Conservation (phyloP, 2,888 invertebrate species). For the Trachelus iudaicus region DNA sequence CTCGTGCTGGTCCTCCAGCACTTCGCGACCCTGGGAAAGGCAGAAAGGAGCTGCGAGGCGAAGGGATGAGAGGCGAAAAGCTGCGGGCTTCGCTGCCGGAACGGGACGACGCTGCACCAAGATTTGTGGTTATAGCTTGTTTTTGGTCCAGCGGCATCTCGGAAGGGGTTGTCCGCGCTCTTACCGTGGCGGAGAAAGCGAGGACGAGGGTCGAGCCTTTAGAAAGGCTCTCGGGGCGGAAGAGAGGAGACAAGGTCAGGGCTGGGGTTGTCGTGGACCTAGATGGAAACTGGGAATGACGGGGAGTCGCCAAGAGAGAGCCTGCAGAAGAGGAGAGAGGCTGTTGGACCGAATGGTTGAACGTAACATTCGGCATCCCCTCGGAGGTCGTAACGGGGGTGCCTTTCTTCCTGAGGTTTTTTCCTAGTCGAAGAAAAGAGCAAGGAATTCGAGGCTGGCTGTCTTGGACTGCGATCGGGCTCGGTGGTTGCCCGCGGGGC, state of each 20-base stretch:
- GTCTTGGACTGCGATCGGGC: constrained; percentile 35
- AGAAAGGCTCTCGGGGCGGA: background rate
- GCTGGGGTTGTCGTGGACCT: background rate
- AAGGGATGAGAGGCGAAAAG: background rate
- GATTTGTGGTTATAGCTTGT: constrained; percentile 61
- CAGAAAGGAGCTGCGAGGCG: background rate
- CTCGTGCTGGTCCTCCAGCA: background rate
- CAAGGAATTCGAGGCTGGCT: constrained; percentile 45
- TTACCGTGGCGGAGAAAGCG: background rate
- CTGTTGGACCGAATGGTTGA: background rate
- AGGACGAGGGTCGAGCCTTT: background rate
- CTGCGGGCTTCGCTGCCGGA: background rate
- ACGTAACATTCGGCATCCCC: background rate
- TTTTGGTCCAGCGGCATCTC: constrained; percentile 39
- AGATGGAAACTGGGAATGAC: background rate
- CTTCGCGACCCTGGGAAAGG: background rate
- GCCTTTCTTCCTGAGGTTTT: constrained; percentile 29
- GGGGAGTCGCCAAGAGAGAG: background rate
- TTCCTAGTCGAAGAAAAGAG: constrained; percentile 25
- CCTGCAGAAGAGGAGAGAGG: background rate
- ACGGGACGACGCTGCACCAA: constrained; percentile 32
- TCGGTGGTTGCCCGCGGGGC: background rate
- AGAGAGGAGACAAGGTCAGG: background rate
- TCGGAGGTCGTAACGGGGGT: constrained; percentile 19
- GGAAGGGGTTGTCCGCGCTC: constrained; percentile 10